A percentile compares a stretch with the other conserved stretches of the same genome.
These are phyloP conservation scores for Dugesia japonica DNA, from an alignment of 2,888 invertebrate species.

Conservation along the genomic window DNA sequence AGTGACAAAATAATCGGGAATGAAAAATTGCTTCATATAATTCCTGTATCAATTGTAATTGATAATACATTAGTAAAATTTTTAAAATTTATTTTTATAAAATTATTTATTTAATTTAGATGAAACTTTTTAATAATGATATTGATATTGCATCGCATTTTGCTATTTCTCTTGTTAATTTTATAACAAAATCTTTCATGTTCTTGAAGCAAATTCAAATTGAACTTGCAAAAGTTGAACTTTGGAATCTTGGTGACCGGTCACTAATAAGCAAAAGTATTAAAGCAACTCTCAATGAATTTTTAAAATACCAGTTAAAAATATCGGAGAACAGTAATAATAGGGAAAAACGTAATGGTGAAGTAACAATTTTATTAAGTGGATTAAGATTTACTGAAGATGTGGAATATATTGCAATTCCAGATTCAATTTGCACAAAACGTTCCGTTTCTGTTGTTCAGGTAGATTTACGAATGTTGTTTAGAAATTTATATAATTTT, in stretches of 20 bases:
- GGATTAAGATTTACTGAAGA: conserved; percentile 27
- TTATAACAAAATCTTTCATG: conserved; percentile 9
- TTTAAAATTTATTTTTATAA: not conserved
- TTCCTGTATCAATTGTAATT: not conserved
- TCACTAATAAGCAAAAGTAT: conserved; percentile 29
- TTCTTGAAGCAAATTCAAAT: conserved; percentile 20
- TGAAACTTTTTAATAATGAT: not conserved
- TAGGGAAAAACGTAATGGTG: conserved; percentile 20
- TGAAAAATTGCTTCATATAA: not conserved
- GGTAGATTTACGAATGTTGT: no score
- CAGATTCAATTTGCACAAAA: conserved; percentile 30
- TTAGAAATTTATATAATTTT: no score
- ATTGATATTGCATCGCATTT: not conserved
- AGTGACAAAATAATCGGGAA: not conserved
- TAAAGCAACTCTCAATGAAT: conserved; percentile 32
- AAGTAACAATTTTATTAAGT: conserved; percentile 32
- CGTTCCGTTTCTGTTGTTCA: conserved; percentile 31
- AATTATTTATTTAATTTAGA: not conserved
- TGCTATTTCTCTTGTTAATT: not conserved
- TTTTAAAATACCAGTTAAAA: conserved; percentile 24
- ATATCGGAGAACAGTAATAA: not conserved
- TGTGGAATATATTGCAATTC: conserved; percentile 31
- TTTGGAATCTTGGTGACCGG: conserved; percentile 33
- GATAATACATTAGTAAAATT: not conserved
- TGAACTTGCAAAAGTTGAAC: conserved; percentile 29